Percentiles rank a stretch among this genome's conserved stretches.
Conservation (phyloP, 2,888 invertebrate genomes). For the Synanthedon formicaeformis region DNA sequence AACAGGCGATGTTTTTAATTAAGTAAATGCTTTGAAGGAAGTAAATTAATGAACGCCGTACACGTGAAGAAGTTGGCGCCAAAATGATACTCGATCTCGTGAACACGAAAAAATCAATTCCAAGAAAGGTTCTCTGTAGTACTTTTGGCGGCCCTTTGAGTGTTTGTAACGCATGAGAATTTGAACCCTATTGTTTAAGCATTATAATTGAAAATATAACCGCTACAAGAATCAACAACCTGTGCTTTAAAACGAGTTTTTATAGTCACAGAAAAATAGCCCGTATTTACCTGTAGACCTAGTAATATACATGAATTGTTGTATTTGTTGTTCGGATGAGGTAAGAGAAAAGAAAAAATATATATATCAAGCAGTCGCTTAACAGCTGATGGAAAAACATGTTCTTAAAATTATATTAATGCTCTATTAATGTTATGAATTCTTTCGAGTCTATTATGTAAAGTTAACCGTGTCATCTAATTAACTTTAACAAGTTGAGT, state of each 20-base stretch:
- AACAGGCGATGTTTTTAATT: no score
- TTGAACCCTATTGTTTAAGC: background rate
- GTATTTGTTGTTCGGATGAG: conserved; percentile 38
- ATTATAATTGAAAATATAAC: background rate
- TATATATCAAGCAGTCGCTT: background rate
- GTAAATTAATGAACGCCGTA: no score
- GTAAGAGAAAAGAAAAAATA: conserved; percentile 29
- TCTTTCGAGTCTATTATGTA: no score
- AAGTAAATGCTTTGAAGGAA: no score
- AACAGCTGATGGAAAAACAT: conserved; percentile 54
- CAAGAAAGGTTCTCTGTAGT: background rate
- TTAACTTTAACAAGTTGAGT: no score
- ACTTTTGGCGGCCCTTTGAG: background rate
- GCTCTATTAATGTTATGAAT: no score
- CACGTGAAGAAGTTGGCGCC: background rate
- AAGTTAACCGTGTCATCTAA: no score
- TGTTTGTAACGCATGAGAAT: background rate
- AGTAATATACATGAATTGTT: conserved; percentile 21
- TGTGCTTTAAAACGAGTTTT: background rate
- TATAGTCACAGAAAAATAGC: background rate
- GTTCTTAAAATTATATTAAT: conserved; percentile 22
- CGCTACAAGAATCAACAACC: background rate
- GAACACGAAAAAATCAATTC: background rate
- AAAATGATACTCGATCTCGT: background rate
- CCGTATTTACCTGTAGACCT: background rate